Conservation (phyloP, 1,140 invertebrate genomes). For the Nilaparvata lugens region DNA sequence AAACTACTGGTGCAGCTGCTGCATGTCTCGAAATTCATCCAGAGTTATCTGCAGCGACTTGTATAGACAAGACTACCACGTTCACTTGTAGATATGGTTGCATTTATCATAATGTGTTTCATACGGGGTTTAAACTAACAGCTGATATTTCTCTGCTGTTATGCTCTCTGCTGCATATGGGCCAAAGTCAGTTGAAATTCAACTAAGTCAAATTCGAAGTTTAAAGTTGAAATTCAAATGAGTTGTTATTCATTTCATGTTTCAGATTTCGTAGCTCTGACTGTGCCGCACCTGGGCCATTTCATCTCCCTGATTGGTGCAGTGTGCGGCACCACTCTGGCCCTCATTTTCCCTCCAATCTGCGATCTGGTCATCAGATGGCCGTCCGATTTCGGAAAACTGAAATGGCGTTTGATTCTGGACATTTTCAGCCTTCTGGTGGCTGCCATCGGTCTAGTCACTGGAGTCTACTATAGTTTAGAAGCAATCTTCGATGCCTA, state of each 20-base stretch:
- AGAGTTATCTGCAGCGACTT: no score
- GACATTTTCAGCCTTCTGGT: background rate
- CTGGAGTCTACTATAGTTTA: background rate
- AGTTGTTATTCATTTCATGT: background rate
- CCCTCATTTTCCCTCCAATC: slow-evolving; percentile 79
- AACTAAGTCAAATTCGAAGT: no score
- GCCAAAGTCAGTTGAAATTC: no score
- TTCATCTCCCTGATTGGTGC: slow-evolving; percentile 89
- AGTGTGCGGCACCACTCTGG: slow-evolving; percentile 74
- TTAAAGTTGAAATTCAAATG: no score
- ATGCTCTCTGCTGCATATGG: no score
- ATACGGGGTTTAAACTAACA: no score
- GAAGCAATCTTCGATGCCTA: background rate
- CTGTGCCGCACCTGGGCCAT: slow-evolving; percentile 71
- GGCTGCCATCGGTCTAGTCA: background rate
- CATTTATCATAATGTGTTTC: no score
- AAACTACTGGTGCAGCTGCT: no score
- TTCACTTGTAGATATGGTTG: no score
- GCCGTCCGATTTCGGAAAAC: background rate
- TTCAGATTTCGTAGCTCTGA: slow-evolving; percentile 65
- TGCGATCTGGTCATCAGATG: slow-evolving; percentile 57
- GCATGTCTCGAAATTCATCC: no score
- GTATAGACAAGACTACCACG: no score
- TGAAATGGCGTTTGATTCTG: background rate
- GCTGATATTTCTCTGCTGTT: no score